Evolutionary conservation across 2,113 vertebrate species (phyloP).

Genomic region (Burhinus bistriatus): DNA sequence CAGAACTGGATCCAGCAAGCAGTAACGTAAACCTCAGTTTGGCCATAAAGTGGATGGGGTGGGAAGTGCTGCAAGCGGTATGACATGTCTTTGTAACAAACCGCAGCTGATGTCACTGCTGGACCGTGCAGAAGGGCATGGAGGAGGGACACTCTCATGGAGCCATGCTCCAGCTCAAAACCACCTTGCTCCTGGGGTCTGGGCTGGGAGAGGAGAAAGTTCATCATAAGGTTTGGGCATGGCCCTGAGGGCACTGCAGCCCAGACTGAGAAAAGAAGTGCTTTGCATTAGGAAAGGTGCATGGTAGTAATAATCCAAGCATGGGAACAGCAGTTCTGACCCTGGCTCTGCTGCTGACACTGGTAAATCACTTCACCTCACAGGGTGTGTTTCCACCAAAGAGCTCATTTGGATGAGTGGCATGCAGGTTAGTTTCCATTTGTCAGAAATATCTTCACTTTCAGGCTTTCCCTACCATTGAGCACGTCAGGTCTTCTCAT

Average conservation of each 20-base stretch:
- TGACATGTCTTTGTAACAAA: neutral
- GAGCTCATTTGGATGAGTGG: neutral
- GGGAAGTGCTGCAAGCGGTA: neutral
- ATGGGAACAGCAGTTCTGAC: neutral
- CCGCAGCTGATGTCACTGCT: neutral
- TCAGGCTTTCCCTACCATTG: neutral
- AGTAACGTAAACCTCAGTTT: neutral
- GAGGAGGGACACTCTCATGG: neutral
- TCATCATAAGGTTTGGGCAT: neutral
- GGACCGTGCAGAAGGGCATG: neutral
- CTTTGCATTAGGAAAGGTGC: neutral
- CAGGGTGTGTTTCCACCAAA: neutral
- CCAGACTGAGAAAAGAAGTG: neutral
- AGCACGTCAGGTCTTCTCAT: neutral
- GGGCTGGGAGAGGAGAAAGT: neutral
- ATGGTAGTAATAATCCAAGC: neutral
- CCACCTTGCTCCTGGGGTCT: neutral
- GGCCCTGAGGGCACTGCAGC: neutral
- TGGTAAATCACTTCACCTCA: neutral
- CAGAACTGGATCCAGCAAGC: neutral
- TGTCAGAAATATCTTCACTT: neutral
- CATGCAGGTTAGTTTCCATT: neutral
- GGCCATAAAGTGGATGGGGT: neutral
- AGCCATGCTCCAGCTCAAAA: neutral
- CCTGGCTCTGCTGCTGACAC: rapidly evolving